Evolutionary conservation across 35 echinoderm and acorn worm genomes (phyloP), one percentile per base, ranked within the genome.

Genomic region (Eucidaris tribuloides): DNA sequence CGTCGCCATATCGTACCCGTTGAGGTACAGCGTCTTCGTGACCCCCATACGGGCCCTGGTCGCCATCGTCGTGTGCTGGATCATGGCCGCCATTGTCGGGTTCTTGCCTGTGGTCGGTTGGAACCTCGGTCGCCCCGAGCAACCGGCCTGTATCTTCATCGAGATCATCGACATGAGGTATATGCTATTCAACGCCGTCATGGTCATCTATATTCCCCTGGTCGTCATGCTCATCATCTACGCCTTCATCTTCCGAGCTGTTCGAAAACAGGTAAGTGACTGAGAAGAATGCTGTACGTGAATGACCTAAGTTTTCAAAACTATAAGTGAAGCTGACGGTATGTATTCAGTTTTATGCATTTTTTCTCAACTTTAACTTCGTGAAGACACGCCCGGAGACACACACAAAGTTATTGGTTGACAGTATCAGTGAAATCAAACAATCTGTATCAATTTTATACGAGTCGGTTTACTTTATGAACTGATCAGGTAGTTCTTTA

Each of bases 211-310:
- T 41, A 54, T 92, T 17, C 90, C 90, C 9, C 66, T 92, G 9
- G 23, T 80, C 13, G 90, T 92, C 23, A 92, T 92, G 90, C 9
- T 92, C 1, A 77, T 92, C 20, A 57, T 92, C 3, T 92, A 92
- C 41, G 83, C 58, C 20, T 87, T 86, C 56, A 92, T 92, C 19
- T 92, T 84, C 55, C 60, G 77, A 49, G 83, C 90, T 18, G 78
- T 85, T 18, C 4, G 83, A 82, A 85, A 65, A 81, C 90, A 92
- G 90, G 90, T 92, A 60, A 70, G 87, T n/a, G n/a, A n/a, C n/a
- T n/a, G n/a, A n/a, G n/a, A n/a, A n/a, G n/a, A n/a, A n/a, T n/a
- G n/a, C n/a, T n/a, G n/a, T n/a, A n/a, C n/a, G n/a, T n/a, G n/a
- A n/a, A n/a, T n/a, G n/a, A n/a, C n/a, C n/a, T n/a, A n/a, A n/a